Conservation (phyloP, 2,113 vertebrate species). For the Gasterosteus nipponicus region DNA sequence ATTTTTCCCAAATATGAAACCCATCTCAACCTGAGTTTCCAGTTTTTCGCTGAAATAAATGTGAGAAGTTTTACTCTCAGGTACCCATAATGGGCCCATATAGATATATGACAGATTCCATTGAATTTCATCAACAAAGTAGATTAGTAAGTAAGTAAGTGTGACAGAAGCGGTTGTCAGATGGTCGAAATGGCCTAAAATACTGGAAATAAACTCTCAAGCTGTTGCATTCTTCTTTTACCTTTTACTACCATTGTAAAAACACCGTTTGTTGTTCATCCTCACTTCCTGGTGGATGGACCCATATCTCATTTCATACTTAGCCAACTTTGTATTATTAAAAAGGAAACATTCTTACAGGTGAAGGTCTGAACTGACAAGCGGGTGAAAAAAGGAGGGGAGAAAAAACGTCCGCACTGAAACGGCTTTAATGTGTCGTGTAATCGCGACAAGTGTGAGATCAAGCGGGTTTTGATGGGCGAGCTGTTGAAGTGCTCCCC, state of each 20-base stretch:
- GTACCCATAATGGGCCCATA: neutral
- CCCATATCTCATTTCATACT: neutral
- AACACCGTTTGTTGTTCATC: neutral
- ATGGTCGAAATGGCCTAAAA: neutral
- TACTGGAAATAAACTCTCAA: neutral
- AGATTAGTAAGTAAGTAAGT: no score
- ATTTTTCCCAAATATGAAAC: neutral
- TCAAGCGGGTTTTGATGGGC: conserved; percentile 67
- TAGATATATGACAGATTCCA: neutral
- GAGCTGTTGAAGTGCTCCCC: conserved; percentile 64
- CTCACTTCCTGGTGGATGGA: neutral
- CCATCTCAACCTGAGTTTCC: neutral
- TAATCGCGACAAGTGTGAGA: conserved; percentile 71
- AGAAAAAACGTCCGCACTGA: conserved; percentile 25
- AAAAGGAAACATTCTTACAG: conserved; percentile 34
- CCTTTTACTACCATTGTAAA: neutral
- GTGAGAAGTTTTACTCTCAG: neutral
- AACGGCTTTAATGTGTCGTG: conserved; percentile 69
- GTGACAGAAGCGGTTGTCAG: neutral
- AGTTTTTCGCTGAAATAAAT: neutral
- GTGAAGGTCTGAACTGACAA: conserved; percentile 16
- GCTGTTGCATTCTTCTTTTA: neutral
- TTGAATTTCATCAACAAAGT: neutral
- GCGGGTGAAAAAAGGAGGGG: neutral
- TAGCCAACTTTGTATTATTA: conserved; percentile 24